Percentiles rank a stretch among this genome's conserved stretches.
Conservation (phyloP, 2,888 invertebrate species). For the Dioctria linearis region DNA sequence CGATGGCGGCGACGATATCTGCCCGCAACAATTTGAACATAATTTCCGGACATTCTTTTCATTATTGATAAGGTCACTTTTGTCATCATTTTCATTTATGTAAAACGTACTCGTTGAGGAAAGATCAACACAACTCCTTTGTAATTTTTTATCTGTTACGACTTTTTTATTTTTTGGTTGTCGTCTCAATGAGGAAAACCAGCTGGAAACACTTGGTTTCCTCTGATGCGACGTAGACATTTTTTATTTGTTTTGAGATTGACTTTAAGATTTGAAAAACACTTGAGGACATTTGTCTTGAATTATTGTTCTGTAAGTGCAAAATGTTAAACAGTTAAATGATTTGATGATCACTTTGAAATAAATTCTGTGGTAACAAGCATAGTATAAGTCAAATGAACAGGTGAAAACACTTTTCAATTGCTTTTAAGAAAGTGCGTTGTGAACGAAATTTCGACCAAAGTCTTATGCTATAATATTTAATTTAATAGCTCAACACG, state of each 20-base stretch:
- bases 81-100: slow-evolving; percentile 60
- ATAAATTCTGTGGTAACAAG: too few species aligned
- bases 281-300: slow-evolving; percentile 30
- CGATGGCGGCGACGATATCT: slow-evolving; percentile 45
- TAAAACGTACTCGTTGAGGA: slow-evolving; percentile 67
- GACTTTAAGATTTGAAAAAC: slow-evolving; percentile 52
- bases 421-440: neutral
- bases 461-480: too few species aligned
- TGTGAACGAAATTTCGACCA: neutral
- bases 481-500: too few species aligned
- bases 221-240: slow-evolving; percentile 72
- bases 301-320: slow-evolving; percentile 20
- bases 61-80: slow-evolving; percentile 61
- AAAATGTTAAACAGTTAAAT: too few species aligned
- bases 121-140: slow-evolving; percentile 70
- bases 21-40: slow-evolving; percentile 69
- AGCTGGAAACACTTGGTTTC: slow-evolving; percentile 81
- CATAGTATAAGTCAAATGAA: too few species aligned
- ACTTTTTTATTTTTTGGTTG: slow-evolving; percentile 69
- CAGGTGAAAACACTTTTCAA: too few species aligned
- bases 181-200: slow-evolving; percentile 86
- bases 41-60: slow-evolving; percentile 62
- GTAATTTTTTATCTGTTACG: slow-evolving; percentile 65
- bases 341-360: too few species aligned
- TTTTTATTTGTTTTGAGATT: slow-evolving; percentile 41